Evolutionary conservation across 1,140 invertebrate species (phyloP).

Genomic region (Latrodectus geometricus): DNA sequence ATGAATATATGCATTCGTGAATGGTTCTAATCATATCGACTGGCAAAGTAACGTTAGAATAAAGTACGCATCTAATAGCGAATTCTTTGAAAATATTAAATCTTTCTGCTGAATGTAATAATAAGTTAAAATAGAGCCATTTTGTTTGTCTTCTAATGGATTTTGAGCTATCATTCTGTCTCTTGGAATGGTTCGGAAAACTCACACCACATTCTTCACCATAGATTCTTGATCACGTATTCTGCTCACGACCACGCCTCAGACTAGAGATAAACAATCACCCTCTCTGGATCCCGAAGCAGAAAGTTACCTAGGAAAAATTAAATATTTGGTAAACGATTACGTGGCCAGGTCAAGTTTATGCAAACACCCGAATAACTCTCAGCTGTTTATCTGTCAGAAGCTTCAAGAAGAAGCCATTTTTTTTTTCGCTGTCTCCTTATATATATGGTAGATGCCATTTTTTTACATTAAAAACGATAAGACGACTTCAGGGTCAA

Average conservation of each 20-base stretch:
- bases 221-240: neutral
- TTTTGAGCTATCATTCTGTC: no score
- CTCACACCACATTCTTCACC: no score
- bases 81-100: no score
- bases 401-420: neutral
- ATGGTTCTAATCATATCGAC: no score
- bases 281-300: neutral
- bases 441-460: neutral
- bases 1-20: no score
- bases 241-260: neutral
- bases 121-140: no score
- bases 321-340: neutral
- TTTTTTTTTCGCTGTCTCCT: neutral
- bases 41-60: no score
- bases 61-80: no score
- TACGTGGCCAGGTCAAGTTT: neutral
- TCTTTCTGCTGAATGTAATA: no score
- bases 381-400: neutral
- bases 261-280: neutral
- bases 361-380: neutral
- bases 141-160: no score
- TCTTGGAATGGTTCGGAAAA: no score
- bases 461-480: neutral
- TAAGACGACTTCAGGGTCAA: neutral
- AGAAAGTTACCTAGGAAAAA: neutral